A percentile compares a stretch with the other conserved stretches of the same genome.
Evolutionary conservation across 92 coral and sea anemone genomes (phyloP).

Genomic region (Porites cylindrica): DNA sequence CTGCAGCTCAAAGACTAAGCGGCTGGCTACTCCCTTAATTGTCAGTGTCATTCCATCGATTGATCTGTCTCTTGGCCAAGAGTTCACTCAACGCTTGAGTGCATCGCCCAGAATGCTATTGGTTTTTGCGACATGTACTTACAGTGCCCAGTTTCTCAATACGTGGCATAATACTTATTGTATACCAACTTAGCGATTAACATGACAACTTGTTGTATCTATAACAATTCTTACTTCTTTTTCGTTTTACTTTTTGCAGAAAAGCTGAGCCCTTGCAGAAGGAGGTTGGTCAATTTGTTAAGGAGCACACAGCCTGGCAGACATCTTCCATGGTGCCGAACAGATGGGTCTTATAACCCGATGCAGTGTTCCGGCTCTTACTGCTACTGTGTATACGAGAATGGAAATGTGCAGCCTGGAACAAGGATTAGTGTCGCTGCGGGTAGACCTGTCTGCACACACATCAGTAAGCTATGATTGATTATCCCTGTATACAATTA

Average conservation of each 20-base stretch:
- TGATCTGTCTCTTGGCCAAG: too few relatives aligned
- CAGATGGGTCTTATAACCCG: conserved; percentile 78
- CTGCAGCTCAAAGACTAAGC: too few relatives aligned
- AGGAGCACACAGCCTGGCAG: conserved; percentile 43
- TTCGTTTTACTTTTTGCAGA: neutral
- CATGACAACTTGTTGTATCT: too few relatives aligned
- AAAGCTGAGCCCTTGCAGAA: conserved; percentile 62
- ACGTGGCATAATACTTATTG: too few relatives aligned
- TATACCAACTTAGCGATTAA: too few relatives aligned
- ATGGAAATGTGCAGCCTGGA: conserved; percentile 81
- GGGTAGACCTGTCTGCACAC: conserved; percentile 84
- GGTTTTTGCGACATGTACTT: too few relatives aligned
- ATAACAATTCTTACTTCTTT: too few relatives aligned
- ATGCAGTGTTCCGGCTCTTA: conserved; percentile 85
- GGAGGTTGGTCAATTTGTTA: conserved; percentile 38
- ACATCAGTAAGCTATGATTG: conserved; percentile 38
- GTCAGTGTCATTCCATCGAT: too few relatives aligned
- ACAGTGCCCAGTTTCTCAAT: too few relatives aligned
- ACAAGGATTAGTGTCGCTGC: conserved; percentile 69
- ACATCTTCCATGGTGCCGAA: conserved; percentile 80
- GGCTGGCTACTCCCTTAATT: too few relatives aligned
- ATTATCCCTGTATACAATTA: neutral
- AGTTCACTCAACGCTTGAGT: too few relatives aligned
- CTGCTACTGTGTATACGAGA: conserved; percentile 88
- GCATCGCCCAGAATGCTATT: too few relatives aligned